Evolutionary conservation across 1,140 invertebrate genomes (phyloP).

Genomic region (Lepidotrigona ventralis): DNA sequence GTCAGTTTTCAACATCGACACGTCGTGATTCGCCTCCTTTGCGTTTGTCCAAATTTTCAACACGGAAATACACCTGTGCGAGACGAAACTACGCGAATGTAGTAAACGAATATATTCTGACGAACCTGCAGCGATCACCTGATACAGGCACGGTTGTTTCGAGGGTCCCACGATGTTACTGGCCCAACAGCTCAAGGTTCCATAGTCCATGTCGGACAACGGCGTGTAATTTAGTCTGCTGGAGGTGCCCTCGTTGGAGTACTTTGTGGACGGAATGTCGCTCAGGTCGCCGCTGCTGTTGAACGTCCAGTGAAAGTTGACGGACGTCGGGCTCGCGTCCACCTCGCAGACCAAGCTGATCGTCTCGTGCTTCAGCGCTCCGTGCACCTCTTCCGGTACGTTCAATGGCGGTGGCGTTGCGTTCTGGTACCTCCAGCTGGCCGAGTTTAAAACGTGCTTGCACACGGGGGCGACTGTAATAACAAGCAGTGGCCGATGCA

Average conservation of each 20-base stretch:
- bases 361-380: slow-evolving; percentile 82
- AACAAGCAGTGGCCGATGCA: neutral
- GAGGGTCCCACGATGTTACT: slow-evolving; percentile 87
- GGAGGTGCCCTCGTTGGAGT: slow-evolving; percentile 78
- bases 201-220: slow-evolving; percentile 85
- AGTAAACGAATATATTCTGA: slow-evolving; percentile 33
- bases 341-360: slow-evolving; percentile 83
- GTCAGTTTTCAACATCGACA: too few species aligned
- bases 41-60: neutral
- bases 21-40: neutral
- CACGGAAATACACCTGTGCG: too few species aligned
- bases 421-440: slow-evolving; percentile 58
- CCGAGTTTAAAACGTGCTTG: slow-evolving; percentile 72
- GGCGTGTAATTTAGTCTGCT: slow-evolving; percentile 82
- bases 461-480: slow-evolving; percentile 82
- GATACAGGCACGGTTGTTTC: slow-evolving; percentile 87
- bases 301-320: slow-evolving; percentile 83
- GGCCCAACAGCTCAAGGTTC: slow-evolving; percentile 88
- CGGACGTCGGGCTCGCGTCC: slow-evolving; percentile 81
- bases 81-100: neutral
- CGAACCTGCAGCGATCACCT: slow-evolving; percentile 88
- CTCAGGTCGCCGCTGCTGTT: slow-evolving; percentile 81
- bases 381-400: slow-evolving; percentile 78
- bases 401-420: slow-evolving; percentile 64
- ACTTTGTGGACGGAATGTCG: slow-evolving; percentile 78